Conservation (phyloP, 2,888 invertebrate species). For the Sympetrum striolatum region DNA sequence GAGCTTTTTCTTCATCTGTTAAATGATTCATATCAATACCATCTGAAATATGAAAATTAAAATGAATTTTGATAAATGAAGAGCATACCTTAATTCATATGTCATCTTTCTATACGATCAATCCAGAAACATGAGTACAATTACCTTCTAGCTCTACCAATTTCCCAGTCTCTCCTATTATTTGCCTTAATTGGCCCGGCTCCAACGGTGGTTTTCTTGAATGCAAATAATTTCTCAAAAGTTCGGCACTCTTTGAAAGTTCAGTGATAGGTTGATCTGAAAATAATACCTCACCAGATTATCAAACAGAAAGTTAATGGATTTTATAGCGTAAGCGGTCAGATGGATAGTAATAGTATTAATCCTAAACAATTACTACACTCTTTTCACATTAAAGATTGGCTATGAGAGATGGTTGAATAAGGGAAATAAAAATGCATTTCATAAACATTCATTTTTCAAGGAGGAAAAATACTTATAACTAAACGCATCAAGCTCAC, state of each 20-base stretch:
- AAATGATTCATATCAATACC: constrained; percentile 49
- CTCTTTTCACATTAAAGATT: no score
- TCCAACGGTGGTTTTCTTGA: constrained; percentile 73
- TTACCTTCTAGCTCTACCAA: constrained; percentile 58
- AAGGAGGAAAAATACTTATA: no score
- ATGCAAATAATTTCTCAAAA: constrained; percentile 67
- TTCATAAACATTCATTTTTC: no score
- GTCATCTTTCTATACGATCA: background rate
- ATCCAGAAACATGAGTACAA: constrained; percentile 45
- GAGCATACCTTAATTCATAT: background rate
- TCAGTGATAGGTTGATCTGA: constrained; percentile 66
- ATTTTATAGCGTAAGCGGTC: no score
- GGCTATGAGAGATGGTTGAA: no score
- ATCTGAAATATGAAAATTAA: constrained; percentile 48
- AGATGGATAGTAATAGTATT: no score
- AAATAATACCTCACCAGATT: no score
- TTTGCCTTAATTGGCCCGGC: constrained; percentile 61
- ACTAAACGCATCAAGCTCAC: no score
- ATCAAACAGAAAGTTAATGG: no score
- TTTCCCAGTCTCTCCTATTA: constrained; percentile 55
- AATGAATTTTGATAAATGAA: background rate
- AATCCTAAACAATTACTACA: no score
- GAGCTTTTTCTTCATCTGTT: constrained; percentile 50
- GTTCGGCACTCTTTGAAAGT: constrained; percentile 63
- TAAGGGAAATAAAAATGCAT: no score